A percentile compares a stretch with the other conserved stretches of the same genome.
phyloP scores from a whole-genome alignment of 2,888 invertebrate species.

The Patella caerulea region DNA sequence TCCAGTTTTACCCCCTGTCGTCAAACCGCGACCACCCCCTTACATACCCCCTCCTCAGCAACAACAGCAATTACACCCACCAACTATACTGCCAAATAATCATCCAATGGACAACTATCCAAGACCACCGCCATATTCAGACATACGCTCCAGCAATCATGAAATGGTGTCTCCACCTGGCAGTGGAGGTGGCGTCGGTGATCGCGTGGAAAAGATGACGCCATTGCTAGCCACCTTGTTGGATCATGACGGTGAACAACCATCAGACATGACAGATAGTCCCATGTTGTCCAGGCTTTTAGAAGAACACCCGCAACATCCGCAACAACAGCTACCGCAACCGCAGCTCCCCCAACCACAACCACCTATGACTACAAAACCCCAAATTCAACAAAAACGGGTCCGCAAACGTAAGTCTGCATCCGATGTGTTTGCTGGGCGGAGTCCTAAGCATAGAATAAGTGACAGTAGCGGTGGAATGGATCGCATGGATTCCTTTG shows the following conservation, averaged over 20 bases:
- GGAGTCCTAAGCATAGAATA: constrained; percentile 68
- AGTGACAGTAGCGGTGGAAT: constrained; percentile 48
- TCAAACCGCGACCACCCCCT: constrained; percentile 32
- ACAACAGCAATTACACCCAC: constrained; percentile 23
- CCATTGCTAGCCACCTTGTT: constrained; percentile 66
- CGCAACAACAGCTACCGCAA: constrained; percentile 33
- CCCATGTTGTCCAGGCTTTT: constrained; percentile 65
- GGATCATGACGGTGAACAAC: constrained; percentile 56
- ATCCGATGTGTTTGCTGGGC: constrained; percentile 54
- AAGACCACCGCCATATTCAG: constrained; percentile 20
- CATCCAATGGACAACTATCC: constrained; percentile 24
- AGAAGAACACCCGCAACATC: constrained; percentile 54
- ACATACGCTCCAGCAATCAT: constrained; percentile 17
- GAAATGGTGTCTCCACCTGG: constrained; percentile 22
- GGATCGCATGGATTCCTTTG: constrained; percentile 41
- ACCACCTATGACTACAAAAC: neutral
- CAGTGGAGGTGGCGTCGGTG: constrained; percentile 16
- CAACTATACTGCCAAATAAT: constrained; percentile 19
- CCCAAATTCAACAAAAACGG: constrained; percentile 35
- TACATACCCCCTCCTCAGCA: constrained; percentile 38
- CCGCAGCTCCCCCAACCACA: constrained; percentile 21
- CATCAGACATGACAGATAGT: constrained; percentile 46
- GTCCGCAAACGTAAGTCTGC: constrained; percentile 61
- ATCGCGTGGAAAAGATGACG: constrained; percentile 50
- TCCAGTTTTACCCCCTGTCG: constrained; percentile 33